Evolutionary conservation across 1,140 invertebrate genomes (phyloP).

Genomic region (Drosophila nannoptera): DNA sequence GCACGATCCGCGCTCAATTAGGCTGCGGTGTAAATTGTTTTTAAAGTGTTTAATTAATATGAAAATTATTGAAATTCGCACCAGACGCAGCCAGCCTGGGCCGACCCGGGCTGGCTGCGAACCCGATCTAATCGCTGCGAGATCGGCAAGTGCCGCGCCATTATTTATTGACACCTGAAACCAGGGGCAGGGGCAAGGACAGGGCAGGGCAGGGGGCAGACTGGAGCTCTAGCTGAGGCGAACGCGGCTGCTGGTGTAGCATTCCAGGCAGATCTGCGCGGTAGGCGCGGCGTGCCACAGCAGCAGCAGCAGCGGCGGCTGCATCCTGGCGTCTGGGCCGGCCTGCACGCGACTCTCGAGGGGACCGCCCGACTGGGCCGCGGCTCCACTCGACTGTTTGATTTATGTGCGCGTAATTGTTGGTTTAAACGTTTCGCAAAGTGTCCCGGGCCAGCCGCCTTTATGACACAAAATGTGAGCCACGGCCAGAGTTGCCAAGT

Average conservation of each 20-base stretch:
- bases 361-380: constrained; percentile 38
- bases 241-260: constrained; percentile 35
- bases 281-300: constrained; percentile 32
- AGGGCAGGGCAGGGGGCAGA: constrained; percentile 13
- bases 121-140: constrained; percentile 72
- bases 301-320: constrained; percentile 1
- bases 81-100: constrained; percentile 2
- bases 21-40: constrained; percentile 63
- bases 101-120: background rate
- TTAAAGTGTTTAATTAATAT: constrained; percentile 72
- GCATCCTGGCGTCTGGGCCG: background rate
- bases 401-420: constrained; percentile 79
- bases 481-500: constrained; percentile 53
- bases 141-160: constrained; percentile 68
- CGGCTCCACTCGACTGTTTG: constrained; percentile 74
- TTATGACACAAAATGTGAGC: constrained; percentile 70
- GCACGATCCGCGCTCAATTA: constrained; percentile 8
- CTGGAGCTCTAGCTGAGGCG: constrained; percentile 9
- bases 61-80: constrained; percentile 64
- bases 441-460: constrained; percentile 38
- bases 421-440: constrained; percentile 78
- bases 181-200: constrained; percentile 46
- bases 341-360: constrained; percentile 56
- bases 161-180: constrained; percentile 79
- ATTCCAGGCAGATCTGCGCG: constrained; percentile 44